phyloP scores from a whole-genome alignment of 2,113 vertebrate species.

The Promerops cafer region DNA sequence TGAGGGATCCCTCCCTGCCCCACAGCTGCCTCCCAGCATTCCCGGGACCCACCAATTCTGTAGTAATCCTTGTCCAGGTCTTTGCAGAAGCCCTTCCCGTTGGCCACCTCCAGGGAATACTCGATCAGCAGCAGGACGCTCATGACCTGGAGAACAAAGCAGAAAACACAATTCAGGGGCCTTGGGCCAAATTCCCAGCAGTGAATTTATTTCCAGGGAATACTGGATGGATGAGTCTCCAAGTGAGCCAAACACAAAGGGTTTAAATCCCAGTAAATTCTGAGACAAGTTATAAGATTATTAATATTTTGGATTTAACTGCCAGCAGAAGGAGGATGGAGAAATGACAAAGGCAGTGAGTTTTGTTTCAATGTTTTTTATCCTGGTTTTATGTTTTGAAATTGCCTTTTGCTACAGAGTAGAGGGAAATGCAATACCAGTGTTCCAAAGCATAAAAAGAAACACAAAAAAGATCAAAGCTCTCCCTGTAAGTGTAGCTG shows the following conservation, averaged over 20 bases:
- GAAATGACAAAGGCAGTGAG: neutral
- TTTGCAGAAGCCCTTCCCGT: constrained; percentile 55
- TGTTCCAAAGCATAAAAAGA: neutral
- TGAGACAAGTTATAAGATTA: neutral
- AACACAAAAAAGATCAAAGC: neutral
- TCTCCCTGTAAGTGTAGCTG: neutral
- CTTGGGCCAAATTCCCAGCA: neutral
- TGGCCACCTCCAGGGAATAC: constrained; percentile 68
- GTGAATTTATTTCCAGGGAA: neutral
- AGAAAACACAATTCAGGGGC: neutral
- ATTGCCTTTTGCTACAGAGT: neutral
- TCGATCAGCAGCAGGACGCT: constrained; percentile 60
- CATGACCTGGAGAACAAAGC: neutral
- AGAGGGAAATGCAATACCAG: neutral
- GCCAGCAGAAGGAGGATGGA: neutral
- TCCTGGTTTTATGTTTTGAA: neutral
- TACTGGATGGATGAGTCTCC: neutral
- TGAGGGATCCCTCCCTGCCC: neutral
- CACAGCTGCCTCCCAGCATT: neutral
- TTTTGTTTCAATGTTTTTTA: neutral
- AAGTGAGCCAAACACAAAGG: neutral
- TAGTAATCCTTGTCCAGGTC: constrained; percentile 55
- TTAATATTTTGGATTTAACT: neutral
- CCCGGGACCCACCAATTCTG: constrained; percentile 53
- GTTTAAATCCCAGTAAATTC: neutral